Base-by-base conservation (phyloP, 2,888 invertebrate species). In the Leptothorax acervorum region DNA sequence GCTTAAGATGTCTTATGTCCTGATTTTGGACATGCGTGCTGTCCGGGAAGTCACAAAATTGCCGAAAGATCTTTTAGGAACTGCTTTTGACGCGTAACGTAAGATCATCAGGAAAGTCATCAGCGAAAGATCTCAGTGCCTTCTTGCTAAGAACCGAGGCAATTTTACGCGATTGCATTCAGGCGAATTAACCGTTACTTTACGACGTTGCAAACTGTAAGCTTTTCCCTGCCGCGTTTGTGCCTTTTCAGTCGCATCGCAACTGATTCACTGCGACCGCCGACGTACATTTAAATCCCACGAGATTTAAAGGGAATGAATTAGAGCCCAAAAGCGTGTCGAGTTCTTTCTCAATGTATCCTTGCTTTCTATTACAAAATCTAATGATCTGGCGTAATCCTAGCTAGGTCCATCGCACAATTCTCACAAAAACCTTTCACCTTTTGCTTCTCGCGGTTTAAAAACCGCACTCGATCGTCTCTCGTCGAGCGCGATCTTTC, bases 131-230 rank as follows among this genome's bases (percentile, higher is more conserved):
- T 23, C 23, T 23, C 23, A 51, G 2, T 39, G 31, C 11, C 35
- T 35, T 60, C 60, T 28, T 28, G 23, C 48, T 62, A 9, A 60
- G 45, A 70, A 60, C 48, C 60, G 60, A 35, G 42, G 60, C 23
- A 39, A 51, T 71, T 60, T 60, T 71, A 39, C 48, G 48, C 79
- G 53, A 39, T 71, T 71, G 71, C 79, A 51, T 79, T 71, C 48
- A 48, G n/a, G 48, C 71, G 39, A 81, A 62, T 48, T 62, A 60
- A 81, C 48, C 48, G 71, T 81, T 71, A 79, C 35, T 71, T 60
- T 70, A 60, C 57, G 60, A 57, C 28, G 71, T 28, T 70, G 70
- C 35, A 28, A 79, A 28, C 28, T 60, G 23, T 39, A 65, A 42
- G 48, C 48, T 71, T 39, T 23, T 60, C 39, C 28, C 75, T 35